Evolutionary conservation across 2,888 invertebrate species (phyloP).

Genomic region (Phania funesta): DNA sequence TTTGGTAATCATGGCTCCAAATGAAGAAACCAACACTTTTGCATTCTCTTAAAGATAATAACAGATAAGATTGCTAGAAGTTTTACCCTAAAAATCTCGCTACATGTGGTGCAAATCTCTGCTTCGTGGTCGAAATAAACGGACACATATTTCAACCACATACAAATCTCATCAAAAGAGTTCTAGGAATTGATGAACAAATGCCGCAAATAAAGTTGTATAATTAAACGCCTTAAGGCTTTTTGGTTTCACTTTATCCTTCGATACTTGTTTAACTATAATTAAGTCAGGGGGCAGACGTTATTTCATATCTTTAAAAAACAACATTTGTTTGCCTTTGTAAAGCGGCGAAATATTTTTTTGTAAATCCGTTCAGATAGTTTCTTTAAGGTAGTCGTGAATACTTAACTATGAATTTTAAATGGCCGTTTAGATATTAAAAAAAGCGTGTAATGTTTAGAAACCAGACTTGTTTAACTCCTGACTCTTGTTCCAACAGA

Average conservation of each 20-base stretch:
- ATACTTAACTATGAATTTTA: conserved; percentile 28
- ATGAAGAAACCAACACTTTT: too few species aligned
- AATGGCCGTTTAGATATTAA: conserved; percentile 57
- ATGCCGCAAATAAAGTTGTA: conserved; percentile 25
- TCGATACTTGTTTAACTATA: conserved; percentile 21
- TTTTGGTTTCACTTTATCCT: not conserved
- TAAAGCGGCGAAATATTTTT: not conserved
- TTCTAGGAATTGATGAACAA: conserved; percentile 39
- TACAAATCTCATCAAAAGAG: conserved; percentile 17
- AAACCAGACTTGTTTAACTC: conserved; percentile 44
- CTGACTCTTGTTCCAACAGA: conserved; percentile 29
- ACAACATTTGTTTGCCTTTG: not conserved
- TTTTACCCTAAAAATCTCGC: too few species aligned
- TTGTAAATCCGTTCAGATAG: not conserved
- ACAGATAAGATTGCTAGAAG: too few species aligned
- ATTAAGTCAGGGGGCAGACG: conserved; percentile 53
- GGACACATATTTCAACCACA: too few species aligned
- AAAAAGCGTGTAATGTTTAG: conserved; percentile 44
- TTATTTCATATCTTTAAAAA: not conserved
- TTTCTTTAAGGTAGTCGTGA: not conserved
- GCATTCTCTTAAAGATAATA: too few species aligned
- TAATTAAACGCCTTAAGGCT: conserved; percentile 39
- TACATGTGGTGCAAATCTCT: too few species aligned
- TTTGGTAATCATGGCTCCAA: too few species aligned
- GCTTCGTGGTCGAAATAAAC: too few species aligned